A percentile compares a stretch with the other conserved stretches of the same genome.
Conservation (phyloP, 2,888 invertebrate species). For the Thereva nobilitata region DNA sequence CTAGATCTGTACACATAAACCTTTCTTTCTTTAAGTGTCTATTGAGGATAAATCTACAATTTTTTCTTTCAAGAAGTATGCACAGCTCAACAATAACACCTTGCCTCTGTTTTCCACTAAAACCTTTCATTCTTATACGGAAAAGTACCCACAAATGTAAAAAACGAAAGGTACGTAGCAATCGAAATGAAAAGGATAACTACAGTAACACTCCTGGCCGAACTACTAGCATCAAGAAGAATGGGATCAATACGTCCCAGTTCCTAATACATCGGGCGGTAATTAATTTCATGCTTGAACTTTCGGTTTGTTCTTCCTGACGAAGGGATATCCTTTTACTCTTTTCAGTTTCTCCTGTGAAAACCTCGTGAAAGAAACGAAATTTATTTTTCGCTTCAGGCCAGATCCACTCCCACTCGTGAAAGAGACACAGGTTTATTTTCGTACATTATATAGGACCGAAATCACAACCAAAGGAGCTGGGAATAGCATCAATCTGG, state of each 20-base stretch:
- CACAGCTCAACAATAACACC: slow-evolving; percentile 49
- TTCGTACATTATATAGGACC: neutral
- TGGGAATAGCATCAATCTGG: neutral
- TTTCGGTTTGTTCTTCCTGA: slow-evolving; percentile 25
- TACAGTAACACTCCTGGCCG: slow-evolving; percentile 1
- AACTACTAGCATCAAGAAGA: slow-evolving; percentile 2
- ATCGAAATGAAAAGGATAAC: slow-evolving; percentile 5
- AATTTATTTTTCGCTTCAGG: slow-evolving; percentile 14
- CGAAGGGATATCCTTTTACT: slow-evolving; percentile 7
- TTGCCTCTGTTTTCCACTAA: slow-evolving; percentile 54
- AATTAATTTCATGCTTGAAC: slow-evolving; percentile 40
- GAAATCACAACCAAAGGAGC: neutral
- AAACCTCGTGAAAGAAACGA: slow-evolving; percentile 8
- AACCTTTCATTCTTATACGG: slow-evolving; percentile 49
- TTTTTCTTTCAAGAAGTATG: slow-evolving; percentile 54
- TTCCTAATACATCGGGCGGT: slow-evolving; percentile 53
- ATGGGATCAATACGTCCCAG: slow-evolving; percentile 15
- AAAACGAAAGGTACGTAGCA: slow-evolving; percentile 46
- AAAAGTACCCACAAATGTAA: slow-evolving; percentile 54
- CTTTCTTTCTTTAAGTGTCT: too few species aligned
- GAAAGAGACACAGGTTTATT: neutral
- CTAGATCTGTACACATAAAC: too few species aligned
- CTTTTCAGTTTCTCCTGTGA: neutral
- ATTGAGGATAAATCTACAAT: too few species aligned
- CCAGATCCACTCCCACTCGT: neutral